Conservation (phyloP, 2,113 vertebrate species). For the Pandion haliaetus region DNA sequence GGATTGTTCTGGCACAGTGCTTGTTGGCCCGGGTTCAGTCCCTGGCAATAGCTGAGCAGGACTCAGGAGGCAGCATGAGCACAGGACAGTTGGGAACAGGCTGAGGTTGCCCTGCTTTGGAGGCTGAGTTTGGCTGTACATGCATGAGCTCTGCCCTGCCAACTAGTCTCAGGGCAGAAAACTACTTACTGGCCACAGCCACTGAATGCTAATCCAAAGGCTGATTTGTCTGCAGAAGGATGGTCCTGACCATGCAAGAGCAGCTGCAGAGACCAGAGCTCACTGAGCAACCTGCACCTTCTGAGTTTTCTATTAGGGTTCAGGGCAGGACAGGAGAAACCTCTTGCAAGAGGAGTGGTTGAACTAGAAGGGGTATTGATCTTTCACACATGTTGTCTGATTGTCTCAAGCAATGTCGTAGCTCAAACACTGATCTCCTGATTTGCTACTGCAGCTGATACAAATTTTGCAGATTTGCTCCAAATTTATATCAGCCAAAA, state of each 20-base stretch:
- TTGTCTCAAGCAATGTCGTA: too few species aligned
- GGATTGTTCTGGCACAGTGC: not conserved
- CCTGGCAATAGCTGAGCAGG: not conserved
- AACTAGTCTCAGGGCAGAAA: not conserved
- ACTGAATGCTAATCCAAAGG: not conserved
- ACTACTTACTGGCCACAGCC: too few species aligned
- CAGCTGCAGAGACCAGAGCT: not conserved
- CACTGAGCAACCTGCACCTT: not conserved
- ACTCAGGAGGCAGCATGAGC: not conserved
- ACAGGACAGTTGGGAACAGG: not conserved
- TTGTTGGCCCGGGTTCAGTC: not conserved
- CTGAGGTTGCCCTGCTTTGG: not conserved
- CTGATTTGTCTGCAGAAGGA: not conserved
- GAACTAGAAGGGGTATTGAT: not conserved
- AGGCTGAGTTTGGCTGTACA: not conserved
- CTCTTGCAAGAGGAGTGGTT: not conserved
- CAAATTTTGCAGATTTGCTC: not conserved
- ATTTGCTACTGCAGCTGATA: not conserved
- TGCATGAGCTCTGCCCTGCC: not conserved
- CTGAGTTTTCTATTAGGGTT: not conserved
- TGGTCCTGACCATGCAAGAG: not conserved
- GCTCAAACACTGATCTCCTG: not conserved
- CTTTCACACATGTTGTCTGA: rapidly evolving
- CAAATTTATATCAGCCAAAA: not conserved
- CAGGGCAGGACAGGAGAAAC: not conserved